Base-by-base conservation (phyloP, 2,888 invertebrate genomes). In the Drosophila eohydei region DNA sequence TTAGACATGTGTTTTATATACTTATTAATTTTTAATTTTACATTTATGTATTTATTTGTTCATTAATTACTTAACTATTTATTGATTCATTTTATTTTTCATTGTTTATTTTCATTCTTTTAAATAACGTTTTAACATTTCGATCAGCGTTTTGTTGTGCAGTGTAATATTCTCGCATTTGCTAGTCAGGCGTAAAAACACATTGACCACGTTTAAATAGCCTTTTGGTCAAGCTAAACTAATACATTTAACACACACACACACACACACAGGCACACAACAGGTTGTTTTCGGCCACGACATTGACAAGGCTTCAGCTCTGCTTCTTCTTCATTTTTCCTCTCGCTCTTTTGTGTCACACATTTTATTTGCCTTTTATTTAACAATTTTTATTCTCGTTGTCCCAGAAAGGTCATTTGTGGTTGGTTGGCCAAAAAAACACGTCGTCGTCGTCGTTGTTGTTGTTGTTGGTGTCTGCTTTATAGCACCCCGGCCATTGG, bases 291-390 rank as follows among this genome's bases (percentile, higher is more conserved):
- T 48, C 56, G 44, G 48, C 36, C 57, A 46, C 56, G 61, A 68
- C 80, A 66, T 74, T 83, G 83, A 72, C 66, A 66, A 69, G 73
- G 64, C 81, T 71, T 40, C 44, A 48, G 67, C 71, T 57, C 61
- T 60, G 52, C 46, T 38, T 52, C 28, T 74, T 65, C 55, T 60
- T 63, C 9, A 4, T 43, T 58, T 55, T 52, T n/a, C 14, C 26
- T 38, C 28, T 28, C 32, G 16, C 38, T 59, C 64, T 68, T 81
- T 72, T 85, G 66, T 74, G 72, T 78, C 73, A 72, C 88, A 85
- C 78, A 88, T 83, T 85, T 84, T 88, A 88, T 84, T 84, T 80
- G 83, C 75, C 83, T 88, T 84, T 84, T 84, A 84, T 84, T 84
- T 80, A 84, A 83, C 83, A 88, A 78, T 88, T 84, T 84, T 84